Conservation (phyloP, 2,888 invertebrate genomes). For the Schizotus pectinicornis region DNA sequence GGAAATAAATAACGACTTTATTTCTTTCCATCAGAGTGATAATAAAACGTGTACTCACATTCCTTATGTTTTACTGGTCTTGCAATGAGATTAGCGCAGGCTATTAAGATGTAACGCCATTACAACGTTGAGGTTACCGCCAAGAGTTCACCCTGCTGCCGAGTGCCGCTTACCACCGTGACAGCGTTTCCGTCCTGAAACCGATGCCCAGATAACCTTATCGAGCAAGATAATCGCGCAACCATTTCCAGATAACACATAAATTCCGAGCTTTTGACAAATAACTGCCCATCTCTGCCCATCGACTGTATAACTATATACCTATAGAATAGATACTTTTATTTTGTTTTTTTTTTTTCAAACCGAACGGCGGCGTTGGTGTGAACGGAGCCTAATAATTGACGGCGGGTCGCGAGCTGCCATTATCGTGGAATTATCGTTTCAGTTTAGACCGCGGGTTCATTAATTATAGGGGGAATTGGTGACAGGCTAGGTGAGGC, state of each 20-base stretch:
- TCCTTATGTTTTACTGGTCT: no score
- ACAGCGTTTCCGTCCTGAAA: conserved; percentile 31
- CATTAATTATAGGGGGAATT: conserved; percentile 55
- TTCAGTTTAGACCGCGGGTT: conserved; percentile 58
- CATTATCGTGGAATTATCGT: conserved; percentile 64
- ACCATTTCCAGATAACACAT: conserved; percentile 40
- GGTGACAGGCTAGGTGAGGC: conserved; percentile 47
- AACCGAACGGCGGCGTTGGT: neutral
- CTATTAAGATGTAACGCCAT: no score
- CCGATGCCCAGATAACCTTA: conserved; percentile 33
- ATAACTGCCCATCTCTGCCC: conserved; percentile 44
- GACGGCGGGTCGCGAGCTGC: conserved; percentile 58
- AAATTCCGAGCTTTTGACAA: conserved; percentile 40
- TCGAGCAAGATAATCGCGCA: conserved; percentile 36
- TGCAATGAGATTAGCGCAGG: no score
- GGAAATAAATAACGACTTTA: no score
- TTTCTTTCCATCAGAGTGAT: no score
- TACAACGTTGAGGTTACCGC: no score
- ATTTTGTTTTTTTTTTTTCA: no score
- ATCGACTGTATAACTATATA: conserved; percentile 36
- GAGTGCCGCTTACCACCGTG: conserved; percentile 28
- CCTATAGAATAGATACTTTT: no score
- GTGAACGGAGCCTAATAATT: conserved; percentile 43
- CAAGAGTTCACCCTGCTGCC: no score
- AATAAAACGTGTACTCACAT: no score